Evolutionary conservation across 2,888 invertebrate species (phyloP).

Genomic region (Odontothrips loti): DNA sequence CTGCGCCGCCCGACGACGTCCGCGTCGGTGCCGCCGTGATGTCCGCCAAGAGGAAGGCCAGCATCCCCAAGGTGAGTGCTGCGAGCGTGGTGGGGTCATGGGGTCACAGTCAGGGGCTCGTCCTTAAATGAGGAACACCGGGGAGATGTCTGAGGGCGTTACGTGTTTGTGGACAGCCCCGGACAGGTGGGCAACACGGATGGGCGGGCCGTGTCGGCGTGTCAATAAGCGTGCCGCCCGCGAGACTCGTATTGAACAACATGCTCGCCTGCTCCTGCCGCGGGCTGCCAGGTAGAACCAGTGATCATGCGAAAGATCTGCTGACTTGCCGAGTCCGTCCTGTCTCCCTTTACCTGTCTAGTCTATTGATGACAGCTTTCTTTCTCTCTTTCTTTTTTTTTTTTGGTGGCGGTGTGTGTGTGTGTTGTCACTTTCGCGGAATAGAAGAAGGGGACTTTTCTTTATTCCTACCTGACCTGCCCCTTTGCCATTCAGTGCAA

Average conservation of each 20-base stretch:
- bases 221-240: too few species aligned
- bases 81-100: constrained; percentile 38
- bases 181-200: background rate
- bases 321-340: too few species aligned
- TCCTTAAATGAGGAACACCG: too few species aligned
- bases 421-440: background rate
- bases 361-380: too few species aligned
- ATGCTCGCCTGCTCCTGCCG: too few species aligned
- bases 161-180: too few species aligned
- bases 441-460: background rate
- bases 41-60: constrained; percentile 72
- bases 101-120: too few species aligned
- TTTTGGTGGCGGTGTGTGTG: background rate
- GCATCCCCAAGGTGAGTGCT: constrained; percentile 58
- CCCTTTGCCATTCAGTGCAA: too few species aligned
- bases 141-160: too few species aligned
- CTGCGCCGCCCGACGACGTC: constrained; percentile 50
- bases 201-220: background rate
- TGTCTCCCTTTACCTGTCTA: too few species aligned
- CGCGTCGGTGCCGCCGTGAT: constrained; percentile 49
- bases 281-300: too few species aligned
- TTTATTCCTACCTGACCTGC: background rate
- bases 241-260: too few species aligned
- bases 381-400: background rate
- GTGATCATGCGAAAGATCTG: background rate